A percentile compares a stretch with the other conserved stretches of the same genome.
Conservation (phyloP, 2,113 vertebrate genomes). For the Oreochromis aureus region DNA sequence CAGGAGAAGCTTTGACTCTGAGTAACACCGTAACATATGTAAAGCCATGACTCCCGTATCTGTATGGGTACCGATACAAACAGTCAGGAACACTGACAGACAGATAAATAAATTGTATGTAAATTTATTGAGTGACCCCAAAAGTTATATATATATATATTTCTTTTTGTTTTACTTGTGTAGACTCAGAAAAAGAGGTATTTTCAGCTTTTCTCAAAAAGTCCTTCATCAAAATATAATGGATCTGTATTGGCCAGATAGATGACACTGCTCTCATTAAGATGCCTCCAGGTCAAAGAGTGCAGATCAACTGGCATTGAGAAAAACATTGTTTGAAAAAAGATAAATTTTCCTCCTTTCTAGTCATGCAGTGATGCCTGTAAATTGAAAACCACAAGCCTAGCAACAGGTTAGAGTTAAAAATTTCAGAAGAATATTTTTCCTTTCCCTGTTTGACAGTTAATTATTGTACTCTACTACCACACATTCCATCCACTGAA, state of each 20-base stretch:
- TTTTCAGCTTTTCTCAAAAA: neutral
- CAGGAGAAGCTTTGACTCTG: neutral
- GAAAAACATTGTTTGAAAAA: neutral
- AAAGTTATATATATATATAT: fast-evolving
- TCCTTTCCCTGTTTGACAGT: neutral
- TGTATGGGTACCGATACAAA: neutral
- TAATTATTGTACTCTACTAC: neutral
- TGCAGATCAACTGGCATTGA: neutral
- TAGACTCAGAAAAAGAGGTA: neutral
- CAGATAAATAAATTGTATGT: neutral
- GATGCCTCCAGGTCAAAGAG: neutral
- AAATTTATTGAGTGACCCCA: neutral
- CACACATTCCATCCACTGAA: neutral
- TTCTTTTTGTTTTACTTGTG: neutral
- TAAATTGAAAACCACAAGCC: neutral
- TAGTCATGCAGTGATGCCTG: neutral
- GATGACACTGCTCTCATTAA: neutral
- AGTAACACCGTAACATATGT: neutral
- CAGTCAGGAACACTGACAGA: neutral
- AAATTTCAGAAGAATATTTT: neutral
- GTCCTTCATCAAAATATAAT: neutral
- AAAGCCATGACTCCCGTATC: neutral
- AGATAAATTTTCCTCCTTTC: neutral
- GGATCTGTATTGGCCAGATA: neutral
- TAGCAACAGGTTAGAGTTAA: neutral